Evolutionary conservation across 2,113 vertebrate species (phyloP).

Genomic region (Thalassoma bifasciatum): DNA sequence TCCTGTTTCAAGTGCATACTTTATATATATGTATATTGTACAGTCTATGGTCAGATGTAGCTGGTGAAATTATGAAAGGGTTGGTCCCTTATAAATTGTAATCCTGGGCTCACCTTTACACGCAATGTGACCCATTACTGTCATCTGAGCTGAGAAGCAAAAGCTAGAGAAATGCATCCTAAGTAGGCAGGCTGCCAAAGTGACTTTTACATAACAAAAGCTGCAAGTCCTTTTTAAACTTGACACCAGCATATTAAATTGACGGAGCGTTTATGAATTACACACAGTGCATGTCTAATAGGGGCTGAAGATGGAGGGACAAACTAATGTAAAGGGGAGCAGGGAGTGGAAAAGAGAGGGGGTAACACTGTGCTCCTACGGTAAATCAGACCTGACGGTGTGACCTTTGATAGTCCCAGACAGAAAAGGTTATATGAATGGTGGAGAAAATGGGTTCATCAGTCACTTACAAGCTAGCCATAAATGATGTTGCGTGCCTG

Average conservation of each 20-base stretch:
- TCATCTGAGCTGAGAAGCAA: background rate
- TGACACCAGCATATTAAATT: conserved; percentile 22
- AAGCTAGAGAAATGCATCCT: background rate
- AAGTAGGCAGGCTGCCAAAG: background rate
- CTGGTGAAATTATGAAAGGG: background rate
- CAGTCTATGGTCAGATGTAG: background rate
- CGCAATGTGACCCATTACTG: background rate
- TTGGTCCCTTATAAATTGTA: background rate
- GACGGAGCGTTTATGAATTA: conserved; percentile 14
- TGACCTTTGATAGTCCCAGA: conserved; percentile 77
- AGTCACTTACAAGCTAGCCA: conserved; percentile 70
- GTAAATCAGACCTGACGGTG: conserved; percentile 75
- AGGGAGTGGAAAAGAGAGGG: conserved; percentile 3
- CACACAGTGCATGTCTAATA: conserved; percentile 11
- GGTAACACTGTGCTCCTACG: conserved; percentile 11
- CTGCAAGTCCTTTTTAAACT: conserved; percentile 4
- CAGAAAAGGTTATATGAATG: conserved; percentile 74
- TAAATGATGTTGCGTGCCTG: conserved; percentile 53
- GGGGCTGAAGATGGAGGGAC: conserved; percentile 29
- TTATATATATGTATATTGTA: too few species aligned
- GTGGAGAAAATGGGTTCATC: conserved; percentile 68
- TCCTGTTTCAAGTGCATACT: too few species aligned
- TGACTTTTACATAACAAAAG: background rate
- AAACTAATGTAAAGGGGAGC: conserved; percentile 10
- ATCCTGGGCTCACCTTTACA: background rate